phyloP scores from a whole-genome alignment of 2,113 vertebrate genomes.

The Chloropsis cyanopogon region DNA sequence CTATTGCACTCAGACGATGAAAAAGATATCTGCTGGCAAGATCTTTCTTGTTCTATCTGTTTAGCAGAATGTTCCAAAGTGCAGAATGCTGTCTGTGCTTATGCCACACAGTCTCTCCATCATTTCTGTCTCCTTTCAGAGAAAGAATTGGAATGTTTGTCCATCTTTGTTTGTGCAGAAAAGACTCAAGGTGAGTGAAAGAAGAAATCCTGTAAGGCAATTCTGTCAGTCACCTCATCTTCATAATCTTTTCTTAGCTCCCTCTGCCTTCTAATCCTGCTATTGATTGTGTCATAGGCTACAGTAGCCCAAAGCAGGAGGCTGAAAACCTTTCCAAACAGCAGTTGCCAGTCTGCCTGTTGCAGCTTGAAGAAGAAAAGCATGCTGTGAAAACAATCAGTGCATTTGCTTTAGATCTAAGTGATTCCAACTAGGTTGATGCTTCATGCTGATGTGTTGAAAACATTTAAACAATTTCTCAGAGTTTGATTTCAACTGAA shows the following conservation, averaged over 20 bases:
- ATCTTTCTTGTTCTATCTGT: not conserved
- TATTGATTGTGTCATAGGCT: slow-evolving; percentile 83
- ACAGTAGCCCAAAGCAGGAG: slow-evolving; percentile 75
- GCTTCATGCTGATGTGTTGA: slow-evolving; percentile 84
- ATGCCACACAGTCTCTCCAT: fast-evolving
- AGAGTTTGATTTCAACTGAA: slow-evolving; percentile 77
- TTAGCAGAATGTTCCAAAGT: not conserved
- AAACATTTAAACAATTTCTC: slow-evolving; percentile 83
- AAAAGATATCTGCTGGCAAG: not conserved
- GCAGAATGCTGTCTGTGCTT: not conserved
- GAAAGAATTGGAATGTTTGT: slow-evolving; percentile 2
- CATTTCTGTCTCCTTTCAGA: not conserved
- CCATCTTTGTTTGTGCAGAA: slow-evolving; percentile 48
- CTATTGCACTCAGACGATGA: not conserved
- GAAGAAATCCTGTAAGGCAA: slow-evolving; percentile 73
- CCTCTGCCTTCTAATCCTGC: slow-evolving; percentile 69
- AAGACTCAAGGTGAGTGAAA: slow-evolving; percentile 76
- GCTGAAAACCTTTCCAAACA: slow-evolving; percentile 78
- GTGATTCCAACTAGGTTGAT: slow-evolving; percentile 85
- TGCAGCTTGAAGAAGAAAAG: slow-evolving; percentile 74
- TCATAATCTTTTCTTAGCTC: slow-evolving; percentile 79
- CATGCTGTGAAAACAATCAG: slow-evolving; percentile 91
- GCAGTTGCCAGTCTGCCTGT: slow-evolving; percentile 67
- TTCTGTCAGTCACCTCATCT: slow-evolving; percentile 77
- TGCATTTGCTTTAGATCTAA: slow-evolving; percentile 87